phyloP scores from a whole-genome alignment of 2,888 invertebrate genomes.

The Criorhina ranunculi region DNA sequence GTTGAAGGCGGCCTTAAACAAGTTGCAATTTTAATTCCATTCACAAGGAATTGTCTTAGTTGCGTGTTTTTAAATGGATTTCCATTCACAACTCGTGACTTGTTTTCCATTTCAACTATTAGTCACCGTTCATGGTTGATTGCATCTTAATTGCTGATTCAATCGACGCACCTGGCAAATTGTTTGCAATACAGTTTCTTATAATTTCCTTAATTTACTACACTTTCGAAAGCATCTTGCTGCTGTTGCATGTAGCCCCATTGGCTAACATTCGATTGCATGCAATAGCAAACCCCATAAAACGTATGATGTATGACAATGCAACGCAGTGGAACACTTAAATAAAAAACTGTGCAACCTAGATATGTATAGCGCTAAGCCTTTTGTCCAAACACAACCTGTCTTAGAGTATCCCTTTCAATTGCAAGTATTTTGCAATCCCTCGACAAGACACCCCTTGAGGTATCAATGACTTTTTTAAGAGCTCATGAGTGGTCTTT shows the following conservation, averaged over 20 bases:
- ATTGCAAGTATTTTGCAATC: background rate
- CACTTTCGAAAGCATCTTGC: conserved; percentile 14
- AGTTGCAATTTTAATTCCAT: too few relatives aligned
- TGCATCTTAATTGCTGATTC: background rate
- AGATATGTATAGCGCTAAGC: background rate
- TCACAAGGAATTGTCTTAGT: too few relatives aligned
- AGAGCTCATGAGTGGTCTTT: conserved; percentile 2
- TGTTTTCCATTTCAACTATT: too few relatives aligned
- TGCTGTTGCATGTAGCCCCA: conserved; percentile 1
- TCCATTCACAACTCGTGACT: too few relatives aligned
- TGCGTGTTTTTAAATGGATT: too few relatives aligned
- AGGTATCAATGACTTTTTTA: conserved; percentile 27
- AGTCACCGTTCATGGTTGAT: background rate
- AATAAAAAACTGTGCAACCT: background rate
- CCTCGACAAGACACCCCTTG: background rate
- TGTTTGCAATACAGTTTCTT: background rate
- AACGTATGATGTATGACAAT: conserved; percentile 1
- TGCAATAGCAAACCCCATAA: background rate
- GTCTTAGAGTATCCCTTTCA: background rate
- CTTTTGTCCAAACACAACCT: background rate
- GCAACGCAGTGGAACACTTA: background rate
- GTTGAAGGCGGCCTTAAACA: too few relatives aligned
- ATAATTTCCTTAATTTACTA: background rate
- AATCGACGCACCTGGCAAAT: background rate
- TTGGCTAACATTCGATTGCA: conserved; percentile 7